phyloP scores from a whole-genome alignment of 2,888 invertebrate species.

The Drosophila leonis region DNA sequence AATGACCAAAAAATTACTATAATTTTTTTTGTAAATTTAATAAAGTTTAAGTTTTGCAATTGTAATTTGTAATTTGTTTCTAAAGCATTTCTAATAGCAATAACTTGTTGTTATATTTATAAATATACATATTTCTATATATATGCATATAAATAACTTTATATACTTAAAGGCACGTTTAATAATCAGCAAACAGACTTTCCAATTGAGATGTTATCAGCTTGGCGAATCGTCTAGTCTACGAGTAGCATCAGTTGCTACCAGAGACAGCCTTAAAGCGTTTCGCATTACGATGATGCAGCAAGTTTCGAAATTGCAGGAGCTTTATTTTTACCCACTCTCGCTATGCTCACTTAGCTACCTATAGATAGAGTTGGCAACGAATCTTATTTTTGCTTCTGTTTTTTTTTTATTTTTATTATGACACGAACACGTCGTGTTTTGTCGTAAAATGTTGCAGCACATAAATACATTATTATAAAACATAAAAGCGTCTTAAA shows the following conservation, averaged over 20 bases:
- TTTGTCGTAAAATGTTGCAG: constrained; percentile 4
- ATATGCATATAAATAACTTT: neutral
- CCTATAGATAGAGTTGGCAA: neutral
- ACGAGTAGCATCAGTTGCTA: constrained; percentile 32
- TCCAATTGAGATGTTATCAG: constrained; percentile 39
- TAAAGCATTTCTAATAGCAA: neutral
- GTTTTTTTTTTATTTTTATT: neutral
- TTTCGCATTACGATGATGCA: constrained; percentile 45
- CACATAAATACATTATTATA: neutral
- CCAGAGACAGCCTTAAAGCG: constrained; percentile 18
- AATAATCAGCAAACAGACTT: constrained; percentile 26
- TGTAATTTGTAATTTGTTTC: neutral
- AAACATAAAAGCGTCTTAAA: neutral
- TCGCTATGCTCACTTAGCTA: constrained; percentile 50
- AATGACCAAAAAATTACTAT: neutral
- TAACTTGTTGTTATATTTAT: neutral
- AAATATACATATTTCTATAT: neutral
- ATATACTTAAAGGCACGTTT: constrained; percentile 15
- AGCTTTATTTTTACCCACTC: constrained; percentile 20
- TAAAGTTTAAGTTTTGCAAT: neutral
- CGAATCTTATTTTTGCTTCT: neutral
- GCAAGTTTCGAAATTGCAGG: constrained; percentile 25
- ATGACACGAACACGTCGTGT: constrained; percentile 2
- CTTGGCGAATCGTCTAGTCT: constrained; percentile 35
- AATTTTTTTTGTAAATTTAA: neutral